Evolutionary conservation across 2,113 vertebrate species (phyloP), one percentile per base, ranked within the genome.

Genomic region (Rhinogobius similis): DNA sequence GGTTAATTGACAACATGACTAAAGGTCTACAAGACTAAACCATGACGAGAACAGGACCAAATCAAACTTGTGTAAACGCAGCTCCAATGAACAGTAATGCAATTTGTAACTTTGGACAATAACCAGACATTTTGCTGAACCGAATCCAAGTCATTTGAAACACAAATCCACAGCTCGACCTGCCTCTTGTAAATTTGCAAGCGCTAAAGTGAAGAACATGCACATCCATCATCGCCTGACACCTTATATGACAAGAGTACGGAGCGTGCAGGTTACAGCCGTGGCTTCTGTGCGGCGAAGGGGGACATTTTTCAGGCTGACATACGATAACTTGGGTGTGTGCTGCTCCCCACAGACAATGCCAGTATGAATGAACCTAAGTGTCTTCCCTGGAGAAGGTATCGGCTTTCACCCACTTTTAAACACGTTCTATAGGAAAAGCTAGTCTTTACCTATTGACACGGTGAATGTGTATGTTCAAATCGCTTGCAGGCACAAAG

Each of bases 301-400:
- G 55, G n/a, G 7, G 10, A 26, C 38, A 16, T 24, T 63, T 84
- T 50, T 83, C 76, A 52, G 68, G 12, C 65, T 71, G 88, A 79
- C 78, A 91, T 83, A 68, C 10, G 87, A 90, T 90, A 84, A 73
- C 77, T 81, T 87, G 90, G 90, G 90, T 88, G 88, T 90, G 88
- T 85, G 88, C 86, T 68, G 52, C 62, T 78, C 71, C 65, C 62
- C 65, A 11, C 46, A 59, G 76, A 90, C 84, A 90, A 86, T 83
- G 74, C 79, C 83, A 70, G 78, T 87, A 84, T 82, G 75, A 89
- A 77, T 75, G 72, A 85, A 84, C 41, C 56, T 63, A 80, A 79
- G 79, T 77, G 79, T 88, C 81, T 70, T 83, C 72, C 76, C 73
- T 61, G 70, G 67, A 84, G 76, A 79, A 82, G 86, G 87, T 90